Base-by-base conservation (phyloP, 2,888 invertebrate species). In the Lamellibrachia columna region DNA sequence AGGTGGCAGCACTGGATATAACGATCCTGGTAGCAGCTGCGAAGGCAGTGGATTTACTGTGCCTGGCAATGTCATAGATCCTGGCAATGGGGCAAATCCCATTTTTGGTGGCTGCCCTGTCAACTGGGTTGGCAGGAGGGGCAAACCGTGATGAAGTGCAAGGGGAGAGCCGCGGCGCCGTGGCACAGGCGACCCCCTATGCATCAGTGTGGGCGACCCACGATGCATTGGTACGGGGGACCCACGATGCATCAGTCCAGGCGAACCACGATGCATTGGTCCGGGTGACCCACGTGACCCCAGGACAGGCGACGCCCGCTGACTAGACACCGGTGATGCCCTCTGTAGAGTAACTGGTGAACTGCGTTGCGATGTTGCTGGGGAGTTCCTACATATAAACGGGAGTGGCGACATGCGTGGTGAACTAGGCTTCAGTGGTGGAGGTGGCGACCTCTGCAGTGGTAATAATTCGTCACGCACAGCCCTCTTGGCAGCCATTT, bases 61-160 rank as follows among this genome's bases (percentile, higher is more conserved):
- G 75, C 75, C 75, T 22, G 75, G 75, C 75, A 75, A 15, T 75
- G 75, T 75, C 75, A 75, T 75, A 75, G 75, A 75, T 75, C 75
- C 75, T 75, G 75, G 75, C 75, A 75, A 4, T 75, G 75, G 75
- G 75, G 22, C 75, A 15, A 75, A 75, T 0, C 75, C 75, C 22
- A 15, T 75, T 75, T n/a, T 11, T 11, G 75, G 22, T 75, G 75
- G 75, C n/a, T 75, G 75, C 22, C 75, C 75, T n/a, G 22, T 22
- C 75, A 75, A 6, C 75, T 75, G 75, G 75, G 75, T 15, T 22
- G 75, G 75, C 0, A 75, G 75, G n/a, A 15, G 75, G 75, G 75
- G 75, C 75, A 75, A 22, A 22, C 75, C 75, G 2, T 75, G 75
- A 22, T 75, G 75, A 22, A 75, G 75, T 6, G 22, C 75, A 11